Base-by-base conservation (phyloP, 2,888 invertebrate species). In the Blastobasis adustella region DNA sequence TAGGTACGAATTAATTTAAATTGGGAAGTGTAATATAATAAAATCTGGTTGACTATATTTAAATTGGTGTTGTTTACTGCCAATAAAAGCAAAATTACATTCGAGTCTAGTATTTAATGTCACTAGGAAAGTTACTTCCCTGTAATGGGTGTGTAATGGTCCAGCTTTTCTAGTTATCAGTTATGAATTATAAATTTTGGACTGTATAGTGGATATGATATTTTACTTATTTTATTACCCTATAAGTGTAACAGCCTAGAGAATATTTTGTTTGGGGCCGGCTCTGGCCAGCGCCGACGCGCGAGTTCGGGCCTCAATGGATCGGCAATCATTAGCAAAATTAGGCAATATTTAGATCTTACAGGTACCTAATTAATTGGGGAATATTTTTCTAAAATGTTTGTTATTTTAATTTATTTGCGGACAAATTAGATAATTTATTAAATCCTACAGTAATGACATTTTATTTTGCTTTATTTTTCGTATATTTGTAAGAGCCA, bases 281-380 rank as follows among this genome's bases (percentile, higher is more conserved):
- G 23, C 23, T 1, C 23, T 23, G 23, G 23, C 23, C 23, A 3
- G 23, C 23, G 23, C 23, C 23, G 23, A 23, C 23, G 23, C 23
- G 23, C 23, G 23, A 23, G 23, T 23, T 53, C 50, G n/a, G 36
- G 48, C 51, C 51, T 53, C 38, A 49, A 54, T 45, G 46, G 52
- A 49, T 48, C 54, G 52, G 51, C 49, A 45, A 52, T 54, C 38
- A 40, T 54, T 55, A 51, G 47, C 47, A 45, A 50, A 53, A 41
- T 51, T 53, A 56, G 52, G 43, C 51, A 57, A 52, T 51, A 47
- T 52, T 55, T 56, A 56, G 57, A 60, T 61, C 49, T 54, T 58
- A 51, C 56, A 59, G 54, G 56, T 56, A 44, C 23, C 49, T 54
- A 59, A 54, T 52, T 54, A 49, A 54, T 51, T 23, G 23, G 23